phyloP scores from a whole-genome alignment of 2,797 vertebrate species.

The Eurystomus glaucurus region DNA sequence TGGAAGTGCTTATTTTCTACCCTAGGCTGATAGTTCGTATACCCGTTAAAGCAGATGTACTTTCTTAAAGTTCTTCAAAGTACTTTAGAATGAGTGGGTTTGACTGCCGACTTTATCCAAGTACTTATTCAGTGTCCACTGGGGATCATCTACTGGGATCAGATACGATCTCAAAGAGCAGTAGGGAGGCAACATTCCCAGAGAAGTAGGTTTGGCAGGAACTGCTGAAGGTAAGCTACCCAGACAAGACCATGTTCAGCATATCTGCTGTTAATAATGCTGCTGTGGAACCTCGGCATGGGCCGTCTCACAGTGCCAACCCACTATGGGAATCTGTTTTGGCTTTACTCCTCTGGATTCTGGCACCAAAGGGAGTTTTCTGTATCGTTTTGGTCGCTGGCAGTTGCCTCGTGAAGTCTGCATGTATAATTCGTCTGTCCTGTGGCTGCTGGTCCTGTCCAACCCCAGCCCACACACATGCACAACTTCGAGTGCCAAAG shows the following conservation, averaged over 20 bases:
- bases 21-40: not conserved
- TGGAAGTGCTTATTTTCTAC: not conserved
- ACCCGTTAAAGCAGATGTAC: not conserved
- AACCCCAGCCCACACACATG: not conserved
- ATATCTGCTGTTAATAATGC: not conserved
- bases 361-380: not conserved
- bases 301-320: not conserved
- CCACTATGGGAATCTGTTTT: not conserved
- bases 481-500: not conserved
- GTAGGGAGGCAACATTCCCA: not conserved
- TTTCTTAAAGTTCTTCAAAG: not conserved
- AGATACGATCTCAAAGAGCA: not conserved
- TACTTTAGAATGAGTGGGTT: not conserved
- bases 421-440: fast-evolving
- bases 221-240: not conserved
- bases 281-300: not conserved
- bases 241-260: not conserved
- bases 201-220: not conserved
- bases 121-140: not conserved
- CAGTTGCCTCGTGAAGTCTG: not conserved
- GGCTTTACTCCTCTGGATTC: not conserved
- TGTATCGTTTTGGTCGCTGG: not conserved
- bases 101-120: not conserved
- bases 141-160: not conserved
- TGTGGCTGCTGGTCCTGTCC: not conserved